Percentiles rank a stretch among this genome's conserved stretches.
Conservation (phyloP, 2,113 vertebrate species). For the Sapayoa aenigma region DNA sequence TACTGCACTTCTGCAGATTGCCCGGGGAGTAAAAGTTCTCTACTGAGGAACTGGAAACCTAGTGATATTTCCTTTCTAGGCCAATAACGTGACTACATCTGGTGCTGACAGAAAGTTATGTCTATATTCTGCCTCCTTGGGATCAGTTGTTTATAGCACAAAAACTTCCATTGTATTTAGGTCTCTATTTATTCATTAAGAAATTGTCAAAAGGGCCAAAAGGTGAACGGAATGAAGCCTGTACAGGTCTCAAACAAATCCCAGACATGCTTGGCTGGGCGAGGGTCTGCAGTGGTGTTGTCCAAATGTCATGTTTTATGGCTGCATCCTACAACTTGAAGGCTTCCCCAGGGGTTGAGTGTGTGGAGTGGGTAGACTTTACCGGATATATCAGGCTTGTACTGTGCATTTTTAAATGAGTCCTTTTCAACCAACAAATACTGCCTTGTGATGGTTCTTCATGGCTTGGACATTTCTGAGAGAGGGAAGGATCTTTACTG, state of each 20-base stretch:
- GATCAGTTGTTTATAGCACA: background rate
- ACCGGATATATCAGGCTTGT: background rate
- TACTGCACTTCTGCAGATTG: background rate
- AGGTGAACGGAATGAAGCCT: background rate
- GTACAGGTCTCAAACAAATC: background rate
- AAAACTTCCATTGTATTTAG: background rate
- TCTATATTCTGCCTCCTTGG: background rate
- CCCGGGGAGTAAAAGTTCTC: background rate
- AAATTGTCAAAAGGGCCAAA: background rate
- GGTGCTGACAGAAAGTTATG: background rate
- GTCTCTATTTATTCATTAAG: background rate
- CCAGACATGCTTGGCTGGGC: background rate
- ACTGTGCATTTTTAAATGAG: accelerated
- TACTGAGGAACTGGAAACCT: background rate
- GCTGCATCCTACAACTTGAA: background rate
- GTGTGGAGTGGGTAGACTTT: background rate
- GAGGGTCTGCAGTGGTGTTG: background rate
- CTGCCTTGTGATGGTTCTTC: background rate
- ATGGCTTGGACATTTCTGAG: background rate
- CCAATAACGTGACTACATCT: background rate
- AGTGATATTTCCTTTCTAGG: background rate
- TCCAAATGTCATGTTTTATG: background rate
- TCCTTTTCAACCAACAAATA: background rate
- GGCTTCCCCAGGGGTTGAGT: background rate
- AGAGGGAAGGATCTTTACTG: background rate